A percentile compares a stretch with the other conserved stretches of the same genome.
These are phyloP conservation scores for Heliconius hermathena DNA, from an alignment of 1,140 invertebrate species.

Conservation along the genomic window DNA sequence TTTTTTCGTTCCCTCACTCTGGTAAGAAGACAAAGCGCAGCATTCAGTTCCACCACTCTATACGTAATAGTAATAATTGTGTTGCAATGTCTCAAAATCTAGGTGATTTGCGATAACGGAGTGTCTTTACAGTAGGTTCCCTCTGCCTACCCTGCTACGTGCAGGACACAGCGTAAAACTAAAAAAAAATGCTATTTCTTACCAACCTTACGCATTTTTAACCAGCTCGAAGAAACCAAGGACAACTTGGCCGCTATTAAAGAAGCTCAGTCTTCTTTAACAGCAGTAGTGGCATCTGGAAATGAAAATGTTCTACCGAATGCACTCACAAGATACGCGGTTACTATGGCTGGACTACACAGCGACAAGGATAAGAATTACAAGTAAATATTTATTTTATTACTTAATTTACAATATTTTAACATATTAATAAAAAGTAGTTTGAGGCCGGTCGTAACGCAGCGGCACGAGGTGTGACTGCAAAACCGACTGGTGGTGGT, in stretches of 20 bases:
- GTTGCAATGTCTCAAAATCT: too few species aligned
- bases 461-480: too few species aligned
- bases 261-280: conserved; percentile 30
- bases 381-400: not conserved
- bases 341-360: conserved; percentile 12
- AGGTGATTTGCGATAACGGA: too few species aligned
- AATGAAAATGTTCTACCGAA: conserved; percentile 34
- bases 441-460: too few species aligned
- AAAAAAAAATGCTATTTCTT: not conserved
- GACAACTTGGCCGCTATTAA: conserved; percentile 20
- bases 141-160: too few species aligned
- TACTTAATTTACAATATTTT: not conserved
- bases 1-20: too few species aligned
- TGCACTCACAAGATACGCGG: conserved; percentile 40
- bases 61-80: too few species aligned
- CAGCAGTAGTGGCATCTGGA: conserved; percentile 25
- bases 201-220: not conserved
- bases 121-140: too few species aligned
- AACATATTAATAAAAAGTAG: not conserved
- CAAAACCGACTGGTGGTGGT: too few species aligned
- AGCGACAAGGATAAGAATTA: conserved; percentile 30
- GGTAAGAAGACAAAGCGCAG: too few species aligned
- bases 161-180: too few species aligned
- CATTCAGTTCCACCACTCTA: too few species aligned
- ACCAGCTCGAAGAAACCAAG: conserved; percentile 3